Evolutionary conservation across 2,113 vertebrate species (phyloP).

Genomic region (Bothrops jararaca): DNA sequence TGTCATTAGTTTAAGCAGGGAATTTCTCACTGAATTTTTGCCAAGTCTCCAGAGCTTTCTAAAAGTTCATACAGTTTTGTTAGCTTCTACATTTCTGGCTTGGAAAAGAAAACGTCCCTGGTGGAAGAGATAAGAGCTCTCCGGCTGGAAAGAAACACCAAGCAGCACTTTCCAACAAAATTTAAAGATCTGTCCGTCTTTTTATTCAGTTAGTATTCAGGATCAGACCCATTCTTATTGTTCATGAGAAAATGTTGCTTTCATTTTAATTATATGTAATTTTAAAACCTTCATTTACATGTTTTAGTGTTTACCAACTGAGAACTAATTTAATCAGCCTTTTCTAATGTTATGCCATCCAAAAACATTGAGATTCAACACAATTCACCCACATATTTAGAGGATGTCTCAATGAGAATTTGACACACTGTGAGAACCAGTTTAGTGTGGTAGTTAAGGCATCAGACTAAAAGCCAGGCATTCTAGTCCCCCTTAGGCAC

Average conservation of each 20-base stretch:
- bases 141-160: not conserved
- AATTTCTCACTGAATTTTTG: not conserved
- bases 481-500: not conserved
- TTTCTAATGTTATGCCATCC: not conserved
- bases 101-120: not conserved
- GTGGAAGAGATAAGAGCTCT: not conserved
- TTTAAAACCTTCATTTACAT: not conserved
- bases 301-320: not conserved
- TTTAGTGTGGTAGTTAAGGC: not conserved
- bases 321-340: not conserved
- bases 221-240: not conserved
- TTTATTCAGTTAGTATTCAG: not conserved
- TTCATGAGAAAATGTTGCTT: not conserved
- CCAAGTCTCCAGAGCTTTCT: not conserved
- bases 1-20: not conserved
- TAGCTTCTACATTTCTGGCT: no score
- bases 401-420: not conserved
- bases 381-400: not conserved
- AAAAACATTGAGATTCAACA: not conserved
- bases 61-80: not conserved
- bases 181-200: not conserved
- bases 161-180: not conserved
- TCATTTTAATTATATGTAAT: not conserved
- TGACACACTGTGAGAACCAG: not conserved
- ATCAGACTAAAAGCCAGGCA: not conserved